Percentiles rank a stretch among this genome's conserved stretches.
These are phyloP conservation scores for Lemur catta DNA, from an alignment of 2,797 vertebrate species.

Conservation along the genomic window DNA sequence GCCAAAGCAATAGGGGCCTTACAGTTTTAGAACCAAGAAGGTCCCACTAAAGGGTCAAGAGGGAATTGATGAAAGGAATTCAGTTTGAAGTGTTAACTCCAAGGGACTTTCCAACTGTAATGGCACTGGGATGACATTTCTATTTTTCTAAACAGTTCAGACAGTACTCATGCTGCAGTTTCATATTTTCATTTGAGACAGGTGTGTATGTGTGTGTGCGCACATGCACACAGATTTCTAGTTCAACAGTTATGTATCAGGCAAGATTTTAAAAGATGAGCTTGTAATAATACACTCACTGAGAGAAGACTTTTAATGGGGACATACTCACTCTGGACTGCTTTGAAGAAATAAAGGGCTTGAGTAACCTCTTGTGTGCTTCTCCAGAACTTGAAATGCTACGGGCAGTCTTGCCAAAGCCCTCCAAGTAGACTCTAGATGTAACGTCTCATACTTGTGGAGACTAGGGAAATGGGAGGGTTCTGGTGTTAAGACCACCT, in stretches of 20 bases:
- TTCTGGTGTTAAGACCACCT: background rate
- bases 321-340: too few species aligned
- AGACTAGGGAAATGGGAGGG: background rate
- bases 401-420: background rate
- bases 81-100: background rate
- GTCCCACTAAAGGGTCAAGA: background rate
- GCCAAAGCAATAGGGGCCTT: background rate
- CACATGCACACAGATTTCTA: background rate
- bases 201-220: background rate
- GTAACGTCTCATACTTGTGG: background rate
- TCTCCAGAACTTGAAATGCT: background rate
- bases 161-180: background rate
- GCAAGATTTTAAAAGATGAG: background rate
- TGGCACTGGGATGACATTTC: background rate
- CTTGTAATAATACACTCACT: background rate
- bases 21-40: background rate
- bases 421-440: background rate
- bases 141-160: background rate
- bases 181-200: background rate
- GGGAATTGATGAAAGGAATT: background rate
- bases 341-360: fast-evolving
- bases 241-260: background rate
- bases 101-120: background rate
- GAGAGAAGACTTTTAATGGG: background rate
- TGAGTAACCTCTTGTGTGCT: too few species aligned